Conservation (phyloP, 1,140 invertebrate species). For the Rhynchophorus ferrugineus region DNA sequence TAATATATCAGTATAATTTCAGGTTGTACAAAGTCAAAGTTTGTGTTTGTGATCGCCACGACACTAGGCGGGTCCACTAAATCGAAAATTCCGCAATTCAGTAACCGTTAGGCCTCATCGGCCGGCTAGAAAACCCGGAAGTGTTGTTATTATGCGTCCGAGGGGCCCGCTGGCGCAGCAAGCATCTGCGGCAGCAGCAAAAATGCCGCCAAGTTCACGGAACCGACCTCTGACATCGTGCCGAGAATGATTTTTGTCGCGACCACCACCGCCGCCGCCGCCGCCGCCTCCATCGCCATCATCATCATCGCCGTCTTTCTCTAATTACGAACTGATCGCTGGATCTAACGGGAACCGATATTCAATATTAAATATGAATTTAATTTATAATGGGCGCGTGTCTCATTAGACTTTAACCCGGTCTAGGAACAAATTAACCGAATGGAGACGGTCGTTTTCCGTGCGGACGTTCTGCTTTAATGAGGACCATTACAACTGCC, state of each 20-base stretch:
- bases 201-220: constrained; percentile 24
- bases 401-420: constrained; percentile 12
- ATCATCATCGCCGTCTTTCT: constrained; percentile 9
- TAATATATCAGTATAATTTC: too few relatives aligned
- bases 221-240: constrained; percentile 20
- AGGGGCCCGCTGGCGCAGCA: too few relatives aligned
- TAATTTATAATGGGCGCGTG: constrained; percentile 22
- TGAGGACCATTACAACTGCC: too few relatives aligned
- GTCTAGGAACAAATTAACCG: background rate
- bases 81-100: too few relatives aligned
- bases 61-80: too few relatives aligned
- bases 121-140: constrained; percentile 15
- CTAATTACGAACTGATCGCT: constrained; percentile 22
- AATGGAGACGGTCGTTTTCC: background rate
- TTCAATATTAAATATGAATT: constrained; percentile 27
- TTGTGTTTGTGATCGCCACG: too few relatives aligned
- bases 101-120: too few relatives aligned
- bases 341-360: constrained; percentile 22
- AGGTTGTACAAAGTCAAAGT: too few relatives aligned
- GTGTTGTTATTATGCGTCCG: constrained; percentile 15
- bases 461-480: background rate
- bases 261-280: constrained; percentile 19
- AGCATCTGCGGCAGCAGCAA: constrained; percentile 20
- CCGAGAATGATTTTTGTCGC: too few relatives aligned
- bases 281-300: constrained; percentile 18